These are phyloP conservation scores for Leucopsar rothschildi DNA, from an alignment of 2,113 vertebrate species.

Conservation along the genomic window DNA sequence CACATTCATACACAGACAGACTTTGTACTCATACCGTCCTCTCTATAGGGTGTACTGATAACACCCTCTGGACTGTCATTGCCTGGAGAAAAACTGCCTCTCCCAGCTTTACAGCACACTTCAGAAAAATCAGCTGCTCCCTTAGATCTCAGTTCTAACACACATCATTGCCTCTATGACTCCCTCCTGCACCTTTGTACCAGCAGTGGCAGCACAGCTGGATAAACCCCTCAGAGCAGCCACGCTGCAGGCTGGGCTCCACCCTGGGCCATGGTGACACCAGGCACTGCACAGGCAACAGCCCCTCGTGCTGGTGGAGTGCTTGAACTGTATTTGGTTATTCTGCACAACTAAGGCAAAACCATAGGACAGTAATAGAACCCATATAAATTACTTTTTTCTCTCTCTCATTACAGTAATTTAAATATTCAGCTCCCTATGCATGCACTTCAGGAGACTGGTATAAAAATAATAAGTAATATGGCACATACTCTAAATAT, in stretches of 20 bases:
- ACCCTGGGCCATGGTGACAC: background rate
- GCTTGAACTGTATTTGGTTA: background rate
- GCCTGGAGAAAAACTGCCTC: background rate
- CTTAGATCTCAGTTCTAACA: background rate
- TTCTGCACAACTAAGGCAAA: background rate
- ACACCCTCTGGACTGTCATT: background rate
- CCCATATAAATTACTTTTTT: background rate
- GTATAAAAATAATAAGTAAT: slow-evolving; percentile 36
- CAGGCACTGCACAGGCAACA: background rate
- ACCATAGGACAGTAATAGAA: background rate
- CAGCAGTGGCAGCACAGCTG: background rate
- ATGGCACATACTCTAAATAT: background rate
- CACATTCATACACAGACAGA: background rate
- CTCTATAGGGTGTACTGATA: background rate
- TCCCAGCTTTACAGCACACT: background rate
- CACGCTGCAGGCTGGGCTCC: background rate
- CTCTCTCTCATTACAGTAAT: background rate
- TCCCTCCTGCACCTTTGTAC: no score
- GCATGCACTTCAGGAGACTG: background rate
- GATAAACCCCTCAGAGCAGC: background rate
- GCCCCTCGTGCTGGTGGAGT: background rate
- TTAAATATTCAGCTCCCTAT: background rate
- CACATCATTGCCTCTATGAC: background rate
- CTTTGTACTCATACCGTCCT: background rate
- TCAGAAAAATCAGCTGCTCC: background rate